Base-by-base conservation (phyloP, 2,888 invertebrate species). In the Synanthedon formicaeformis region DNA sequence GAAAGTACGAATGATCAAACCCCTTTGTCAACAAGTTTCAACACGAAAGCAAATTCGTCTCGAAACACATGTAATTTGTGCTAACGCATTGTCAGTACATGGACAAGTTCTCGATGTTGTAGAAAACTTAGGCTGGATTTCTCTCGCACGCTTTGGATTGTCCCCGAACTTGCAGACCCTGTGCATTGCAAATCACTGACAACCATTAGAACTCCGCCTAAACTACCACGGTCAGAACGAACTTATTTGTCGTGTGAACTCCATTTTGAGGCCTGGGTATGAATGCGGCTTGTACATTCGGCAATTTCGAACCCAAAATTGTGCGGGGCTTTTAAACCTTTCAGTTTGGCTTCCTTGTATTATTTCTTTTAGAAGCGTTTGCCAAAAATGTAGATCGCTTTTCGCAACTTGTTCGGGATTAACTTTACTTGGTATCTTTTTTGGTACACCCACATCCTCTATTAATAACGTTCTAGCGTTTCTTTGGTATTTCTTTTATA, bases 21-120 rank as follows among this genome's bases (percentile, higher is more conserved):
- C 23, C 34, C 16, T 50, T 50, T 50, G 34, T 50, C n/a, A 27
- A 27, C n/a, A 27, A 34, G 50, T 50, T 8, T 13, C 50, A 13
- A 50, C 45, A 45, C 52, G 16, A 48, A 52, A 52, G 48, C 45
- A 45, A 52, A 56, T 52, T 51, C 51, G 51, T 52, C 57, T 49
- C 34, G 53, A 57, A 58, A 34, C 34, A 34, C 34, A 34, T 34
- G 34, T 34, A 34, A 34, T 34, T 34, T 34, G 34, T 34, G 34
- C 34, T 10, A 34, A 34, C 34, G 34, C 34, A 34, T 34, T 34
- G 34, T 34, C 10, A 34, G 34, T 8, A 10, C 34, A 34, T 10
- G 34, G 2, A 34, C 34, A 34, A 34, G 34, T 34, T 34, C 34
- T 34, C 34, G 34, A 34, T 34, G 10, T 45, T 45, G 45, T 45